Evolutionary conservation across 1,140 invertebrate genomes (phyloP), one percentile per base, ranked within the genome.

Genomic region (Zelostemma sp.): DNA sequence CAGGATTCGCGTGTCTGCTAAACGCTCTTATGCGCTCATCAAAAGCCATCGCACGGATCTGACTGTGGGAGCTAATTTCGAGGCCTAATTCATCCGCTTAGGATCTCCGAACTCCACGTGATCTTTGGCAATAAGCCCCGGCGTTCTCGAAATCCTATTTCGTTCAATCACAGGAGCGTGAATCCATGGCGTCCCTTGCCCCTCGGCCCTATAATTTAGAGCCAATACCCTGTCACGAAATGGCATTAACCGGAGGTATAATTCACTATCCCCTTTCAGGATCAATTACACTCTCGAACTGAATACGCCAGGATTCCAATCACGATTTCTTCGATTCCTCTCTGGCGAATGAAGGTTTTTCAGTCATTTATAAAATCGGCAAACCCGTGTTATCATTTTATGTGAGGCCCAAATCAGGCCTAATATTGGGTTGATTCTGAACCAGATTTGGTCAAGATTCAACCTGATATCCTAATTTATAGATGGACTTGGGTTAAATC

Each of bases 221-320:
- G 69, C 56, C 74, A 74, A 79, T 79, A 72, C 70, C 58, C 60
- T 55, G 62, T 62, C 63, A 50, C 57, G 65, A 61, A 71, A 76
- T 76, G 70, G 66, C 61, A 73, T 77, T 74, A 76, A 49, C 63
- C 58, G 58, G 51, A 68, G 61, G 56, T 65, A 77, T 78, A 76
- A 79, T 72, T 79, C 74, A 74, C 74, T 38, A 63, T 68, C 67
- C 63, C 59, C 62, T 55, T 60, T 60, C 14, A 68, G 67, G 58
- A 68, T 75, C 77, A 66, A 64, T 68, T 67, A 47, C 53, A 67
- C 58, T 59, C 56, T 45, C 6, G 40, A 15, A 40, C 56, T 41
- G 51, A 25, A 68, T 68, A 38, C 53, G 5, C 50, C 17, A n/a
- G 33, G 33, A 6, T 35, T 35, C 33, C 33, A 5, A 35, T 35